Evolutionary conservation across 2,888 invertebrate species (phyloP), one percentile per base, ranked within the genome.

Genomic region (Melangyna quadrimaculata): DNA sequence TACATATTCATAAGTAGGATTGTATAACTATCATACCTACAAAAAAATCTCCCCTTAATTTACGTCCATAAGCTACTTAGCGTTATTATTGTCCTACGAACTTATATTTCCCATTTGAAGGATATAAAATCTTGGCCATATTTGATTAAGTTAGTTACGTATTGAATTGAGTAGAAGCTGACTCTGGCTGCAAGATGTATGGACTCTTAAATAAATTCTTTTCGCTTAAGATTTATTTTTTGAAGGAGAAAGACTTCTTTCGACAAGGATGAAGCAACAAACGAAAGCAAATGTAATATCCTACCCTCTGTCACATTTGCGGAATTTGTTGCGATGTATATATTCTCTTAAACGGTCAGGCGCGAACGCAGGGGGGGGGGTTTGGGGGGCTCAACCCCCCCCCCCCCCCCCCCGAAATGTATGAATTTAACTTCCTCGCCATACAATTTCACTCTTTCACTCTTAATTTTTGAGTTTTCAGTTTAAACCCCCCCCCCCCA

Each of bases 201-300:
- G 14, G 53, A 40, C 48, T 71, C 32, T 71, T 32, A 71, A 70
- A 29, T 71, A 22, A 37, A 71, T 51, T 55, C 40, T 53, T 59
- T 40, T 37, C 32, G 48, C 10, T 10, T 51, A 19, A 12, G 43
- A 43, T 43, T 32, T 22, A 8, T 24, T 55, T 53, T 45, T 59
- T 61, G 82, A 19, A 48, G 14, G 40, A n/a, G 40, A 40, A 10
- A 43, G n/a, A 72, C 27, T 51, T 61, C 35, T 53, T 22, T 61
- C 35, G 29, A 65, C 29, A 27, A 37, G 70, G 63, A 57, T 63
- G 43, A 32, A 48, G 22, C 17, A 51, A 45, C 40, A 61, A 53
- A 67, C 37, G 48, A 53, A 72, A 72, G 37, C 8, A 65, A 78
- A 78, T 69, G 78, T 74, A 55, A 70, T 83, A 74, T 78, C 57